A percentile compares a stretch with the other conserved stretches of the same genome.
Evolutionary conservation across 2,797 vertebrate species (phyloP).

Genomic region (Phalloptychus januarius): DNA sequence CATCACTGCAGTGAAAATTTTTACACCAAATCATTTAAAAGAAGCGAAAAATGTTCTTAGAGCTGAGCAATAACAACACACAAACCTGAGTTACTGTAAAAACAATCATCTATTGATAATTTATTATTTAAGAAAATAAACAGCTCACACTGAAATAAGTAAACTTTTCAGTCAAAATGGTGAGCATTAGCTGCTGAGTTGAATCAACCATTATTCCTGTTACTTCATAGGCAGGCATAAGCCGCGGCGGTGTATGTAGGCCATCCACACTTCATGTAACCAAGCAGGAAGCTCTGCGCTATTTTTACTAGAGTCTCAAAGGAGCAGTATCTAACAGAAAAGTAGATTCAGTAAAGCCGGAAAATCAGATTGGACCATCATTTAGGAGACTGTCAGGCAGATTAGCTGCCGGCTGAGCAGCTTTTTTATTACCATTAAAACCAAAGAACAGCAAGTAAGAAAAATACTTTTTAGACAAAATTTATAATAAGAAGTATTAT

Average conservation of each 20-base stretch:
- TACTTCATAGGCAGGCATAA: conserved; percentile 58
- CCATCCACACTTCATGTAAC: conserved; percentile 63
- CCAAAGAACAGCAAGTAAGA: conserved; percentile 31
- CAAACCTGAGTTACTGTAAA: not conserved
- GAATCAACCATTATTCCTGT: conserved; percentile 25
- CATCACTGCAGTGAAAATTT: not conserved
- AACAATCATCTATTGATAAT: not conserved
- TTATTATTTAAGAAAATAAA: conserved; percentile 17
- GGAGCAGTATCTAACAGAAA: conserved; percentile 53
- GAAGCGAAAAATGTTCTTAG: not conserved
- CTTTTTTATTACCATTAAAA: conserved; percentile 34
- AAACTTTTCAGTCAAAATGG: conserved; percentile 8
- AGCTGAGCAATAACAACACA: conserved; percentile 1
- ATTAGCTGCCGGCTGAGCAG: conserved; percentile 16
- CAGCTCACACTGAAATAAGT: conserved; percentile 25
- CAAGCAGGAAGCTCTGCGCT: conserved; percentile 59
- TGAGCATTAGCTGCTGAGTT: conserved; percentile 22
- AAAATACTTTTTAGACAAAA: not conserved
- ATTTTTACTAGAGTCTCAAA: conserved; percentile 74
- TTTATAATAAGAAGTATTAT: not conserved
- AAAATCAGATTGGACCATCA: conserved; percentile 19
- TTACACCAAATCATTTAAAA: not conserved
- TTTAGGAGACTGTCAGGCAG: conserved; percentile 34
- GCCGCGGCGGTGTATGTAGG: conserved; percentile 72
- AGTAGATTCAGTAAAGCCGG: conserved; percentile 29